A percentile compares a stretch with the other conserved stretches of the same genome.
Evolutionary conservation across 2,888 invertebrate genomes (phyloP).

Genomic region (Pachymerium ferrugineum): DNA sequence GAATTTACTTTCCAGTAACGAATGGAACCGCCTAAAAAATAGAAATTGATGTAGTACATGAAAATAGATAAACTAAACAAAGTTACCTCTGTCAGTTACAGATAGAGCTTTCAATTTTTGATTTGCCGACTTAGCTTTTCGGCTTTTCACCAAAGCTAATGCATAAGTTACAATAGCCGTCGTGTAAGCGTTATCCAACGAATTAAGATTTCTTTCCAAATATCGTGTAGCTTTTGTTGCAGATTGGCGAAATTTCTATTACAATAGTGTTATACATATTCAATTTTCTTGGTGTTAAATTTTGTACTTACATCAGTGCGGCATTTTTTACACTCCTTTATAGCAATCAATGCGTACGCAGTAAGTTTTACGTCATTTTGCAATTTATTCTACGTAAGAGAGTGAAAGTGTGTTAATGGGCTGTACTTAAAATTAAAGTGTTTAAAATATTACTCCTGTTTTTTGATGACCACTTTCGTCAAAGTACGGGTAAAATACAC

Average conservation of each 20-base stretch:
- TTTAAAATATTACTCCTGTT: background rate
- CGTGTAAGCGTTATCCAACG: background rate
- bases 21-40: background rate
- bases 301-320: background rate
- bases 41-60: no score
- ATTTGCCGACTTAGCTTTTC: background rate
- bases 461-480: background rate
- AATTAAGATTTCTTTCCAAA: background rate
- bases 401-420: background rate
- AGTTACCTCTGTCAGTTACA: background rate
- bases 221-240: background rate
- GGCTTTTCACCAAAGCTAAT: background rate
- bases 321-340: background rate
- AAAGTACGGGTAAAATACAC: background rate
- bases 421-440: no score
- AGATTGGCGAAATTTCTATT: background rate
- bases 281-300: background rate
- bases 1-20: background rate
- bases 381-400: background rate
- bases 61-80: background rate
- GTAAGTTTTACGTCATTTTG: background rate
- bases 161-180: background rate
- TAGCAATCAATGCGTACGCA: slow-evolving; percentile 7
- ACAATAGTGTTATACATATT: background rate
- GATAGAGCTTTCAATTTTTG: background rate